Conservation (phyloP, 1,140 invertebrate species). For the Mylabris phalerata region DNA sequence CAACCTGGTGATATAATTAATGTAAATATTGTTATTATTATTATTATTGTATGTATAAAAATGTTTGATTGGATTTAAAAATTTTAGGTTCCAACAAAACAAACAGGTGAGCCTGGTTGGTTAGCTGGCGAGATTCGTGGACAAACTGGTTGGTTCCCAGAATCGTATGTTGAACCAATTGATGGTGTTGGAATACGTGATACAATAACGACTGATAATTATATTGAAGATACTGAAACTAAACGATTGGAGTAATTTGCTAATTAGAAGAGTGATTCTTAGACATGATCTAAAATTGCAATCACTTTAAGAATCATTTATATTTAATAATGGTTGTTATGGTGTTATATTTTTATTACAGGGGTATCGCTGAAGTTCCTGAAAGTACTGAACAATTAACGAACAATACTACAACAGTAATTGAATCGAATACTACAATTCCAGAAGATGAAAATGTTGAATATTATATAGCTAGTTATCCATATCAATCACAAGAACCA, state of each 20-base stretch:
- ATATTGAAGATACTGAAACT: constrained; percentile 28
- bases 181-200: constrained; percentile 41
- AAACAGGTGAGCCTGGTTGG: constrained; percentile 95
- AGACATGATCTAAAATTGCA: no score
- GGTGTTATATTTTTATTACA: constrained; percentile 6
- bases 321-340: not conserved
- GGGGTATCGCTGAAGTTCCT: constrained; percentile 65
- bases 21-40: constrained; percentile 42
- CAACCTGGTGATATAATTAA: constrained; percentile 90
- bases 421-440: constrained; percentile 8
- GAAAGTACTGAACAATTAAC: constrained; percentile 47
- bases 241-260: constrained; percentile 42
- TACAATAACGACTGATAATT: constrained; percentile 1
- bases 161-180: constrained; percentile 89
- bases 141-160: constrained; percentile 94
- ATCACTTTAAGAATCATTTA: no score
- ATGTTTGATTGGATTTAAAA: not conserved
- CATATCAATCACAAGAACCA: constrained; percentile 77
- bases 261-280: not conserved
- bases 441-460: constrained; percentile 49
- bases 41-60: not conserved
- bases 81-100: constrained; percentile 65
- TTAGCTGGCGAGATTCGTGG: constrained; percentile 84
- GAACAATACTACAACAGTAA: constrained; percentile 15
- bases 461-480: constrained; percentile 79